Evolutionary conservation across 2,888 invertebrate genomes (phyloP), one percentile per base, ranked within the genome.

Genomic region (Platypus cylindrus): DNA sequence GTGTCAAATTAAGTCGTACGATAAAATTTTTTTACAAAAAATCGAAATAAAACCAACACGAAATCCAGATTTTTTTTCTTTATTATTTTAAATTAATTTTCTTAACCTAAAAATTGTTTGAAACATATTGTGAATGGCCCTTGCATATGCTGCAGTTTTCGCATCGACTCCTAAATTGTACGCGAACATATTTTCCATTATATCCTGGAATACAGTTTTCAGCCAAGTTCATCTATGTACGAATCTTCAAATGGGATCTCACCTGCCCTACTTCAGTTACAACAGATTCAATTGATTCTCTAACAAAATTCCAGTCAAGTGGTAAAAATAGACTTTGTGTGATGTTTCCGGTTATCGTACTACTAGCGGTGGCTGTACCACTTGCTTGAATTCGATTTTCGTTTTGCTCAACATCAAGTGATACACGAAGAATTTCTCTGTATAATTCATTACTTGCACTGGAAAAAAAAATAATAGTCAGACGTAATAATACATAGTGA

Each of bases 161-260:
- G 57, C 41, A 40, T 61, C 57, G 15, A 52, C 44, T 3, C 47
- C 48, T 18, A 60, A 40, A 17, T 48, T 45, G 32, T 51, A 48
- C 3, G 45, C 36, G 14, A 51, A 39, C 2, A 49, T 35, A 17
- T 49, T 50, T 14, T 44, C 41, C 17, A 56, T 32, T 26, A 59
- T 48, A 30, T 54, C 51, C 55, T 58, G 36, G 36, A 55, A 52
- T n/a, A n/a, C n/a, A n/a, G n/a, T n/a, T n/a, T n/a, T n/a, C n/a
- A n/a, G n/a, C n/a, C n/a, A n/a, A n/a, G n/a, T n/a, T n/a, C n/a
- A n/a, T n/a, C n/a, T n/a, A n/a, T n/a, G n/a, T n/a, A n/a, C n/a
- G n/a, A n/a, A n/a, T n/a, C n/a, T n/a, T n/a, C n/a, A n/a, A n/a
- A n/a, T n/a, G n/a, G n/a, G 13, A 14, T 9, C 15, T 16, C 31